Evolutionary conservation across 2,113 vertebrate genomes (phyloP), one percentile per base, ranked within the genome.

Genomic region (Leucosticte australis): DNA sequence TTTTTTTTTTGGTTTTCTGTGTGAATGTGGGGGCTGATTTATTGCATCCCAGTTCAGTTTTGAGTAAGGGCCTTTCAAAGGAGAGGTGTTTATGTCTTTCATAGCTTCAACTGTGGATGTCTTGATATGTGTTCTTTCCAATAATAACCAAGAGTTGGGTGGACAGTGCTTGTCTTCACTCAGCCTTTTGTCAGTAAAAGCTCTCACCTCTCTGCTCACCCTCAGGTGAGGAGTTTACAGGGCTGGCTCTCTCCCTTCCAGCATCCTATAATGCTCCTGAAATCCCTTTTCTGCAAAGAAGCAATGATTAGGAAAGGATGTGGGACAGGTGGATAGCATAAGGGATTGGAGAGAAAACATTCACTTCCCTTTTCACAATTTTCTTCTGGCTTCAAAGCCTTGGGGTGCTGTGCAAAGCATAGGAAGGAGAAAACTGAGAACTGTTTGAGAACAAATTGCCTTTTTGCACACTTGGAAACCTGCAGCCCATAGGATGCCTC

Each of bases 31-130:
- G 97, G 97, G 97, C 94, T 97, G 98, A 96, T 97, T 95, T 97
- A 95, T 97, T 97, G 97, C 97, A 98, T 98, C 94, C 98, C 96
- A 95, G 97, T 98, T 97, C 94, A 97, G 97, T 97, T 97, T 97
- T 98, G 97, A 98, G 94, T 98, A 96, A 97, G 68, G 76, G 2
- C 68, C 68, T 84, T 86, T 95, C 73, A 93, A 95, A 93, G 49
- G 31, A 77, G 64, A 75, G 85, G 37, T 95, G 93, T 97, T 97
- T 95, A 77, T 95, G 27, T 73, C 75, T 95, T 92, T 96, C 69
- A 56, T 49, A 86, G n/a, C 56, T 94, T 90, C 73, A 78, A 7
- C 81, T 77, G 50, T 50, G 55, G 42, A 92, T 26, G 39, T 52
- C 53, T 64, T 94, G n/a, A 17, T 56, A 56, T 13, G 26, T 57